Evolutionary conservation across 2,113 vertebrate genomes (phyloP).

Genomic region (Podiceps cristatus): DNA sequence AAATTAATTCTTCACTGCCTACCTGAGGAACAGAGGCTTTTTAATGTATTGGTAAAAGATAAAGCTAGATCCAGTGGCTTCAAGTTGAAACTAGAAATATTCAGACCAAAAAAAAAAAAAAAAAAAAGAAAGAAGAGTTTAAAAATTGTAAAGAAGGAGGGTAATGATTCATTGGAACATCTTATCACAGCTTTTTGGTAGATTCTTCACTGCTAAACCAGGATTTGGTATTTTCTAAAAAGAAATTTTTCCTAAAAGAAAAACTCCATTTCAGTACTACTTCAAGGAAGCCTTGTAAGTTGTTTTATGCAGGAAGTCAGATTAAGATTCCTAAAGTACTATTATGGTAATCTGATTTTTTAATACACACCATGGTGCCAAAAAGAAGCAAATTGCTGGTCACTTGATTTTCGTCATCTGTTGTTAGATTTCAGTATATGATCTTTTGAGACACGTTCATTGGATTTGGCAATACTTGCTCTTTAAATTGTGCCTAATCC

Average conservation of each 20-base stretch:
- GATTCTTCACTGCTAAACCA: not conserved
- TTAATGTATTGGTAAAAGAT: not conserved
- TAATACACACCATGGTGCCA: not conserved
- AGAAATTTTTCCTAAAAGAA: not conserved
- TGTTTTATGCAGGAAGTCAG: not conserved
- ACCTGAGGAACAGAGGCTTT: not conserved
- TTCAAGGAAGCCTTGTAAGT: not conserved
- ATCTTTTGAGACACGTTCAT: accelerated
- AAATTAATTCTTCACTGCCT: not conserved
- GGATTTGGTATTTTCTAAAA: not conserved
- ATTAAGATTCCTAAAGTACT: not conserved
- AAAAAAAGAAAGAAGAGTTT: not conserved
- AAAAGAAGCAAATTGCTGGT: not conserved
- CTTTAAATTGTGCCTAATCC: not conserved
- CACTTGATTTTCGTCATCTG: not conserved
- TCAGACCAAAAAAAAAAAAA: not conserved
- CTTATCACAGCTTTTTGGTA: not conserved
- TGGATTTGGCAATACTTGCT: not conserved
- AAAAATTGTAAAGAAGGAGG: not conserved
- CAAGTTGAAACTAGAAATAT: not conserved
- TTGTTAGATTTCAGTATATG: not conserved
- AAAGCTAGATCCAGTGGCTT: not conserved
- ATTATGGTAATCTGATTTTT: not conserved
- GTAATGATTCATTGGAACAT: not conserved
- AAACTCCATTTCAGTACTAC: not conserved